These are phyloP conservation scores for Ischnus inquisitorius DNA, from an alignment of 2,888 invertebrate species.

Conservation along the genomic window DNA sequence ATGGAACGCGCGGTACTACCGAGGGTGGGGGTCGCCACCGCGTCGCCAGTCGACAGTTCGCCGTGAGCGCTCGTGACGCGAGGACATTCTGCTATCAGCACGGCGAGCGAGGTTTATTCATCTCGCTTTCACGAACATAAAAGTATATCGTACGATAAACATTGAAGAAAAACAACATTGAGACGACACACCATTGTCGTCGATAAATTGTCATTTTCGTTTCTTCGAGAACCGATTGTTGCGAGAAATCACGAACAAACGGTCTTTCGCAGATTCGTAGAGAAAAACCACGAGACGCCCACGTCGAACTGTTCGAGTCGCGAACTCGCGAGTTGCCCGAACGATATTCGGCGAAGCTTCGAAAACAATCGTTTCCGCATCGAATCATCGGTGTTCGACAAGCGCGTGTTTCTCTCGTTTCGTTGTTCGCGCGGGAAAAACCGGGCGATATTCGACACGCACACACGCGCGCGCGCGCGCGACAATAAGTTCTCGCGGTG, in stretches of 20 bases:
- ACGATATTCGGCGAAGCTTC: background rate
- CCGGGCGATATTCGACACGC: background rate
- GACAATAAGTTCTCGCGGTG: too few species aligned
- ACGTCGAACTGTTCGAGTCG: background rate
- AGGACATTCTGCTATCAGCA: slow-evolving; percentile 87
- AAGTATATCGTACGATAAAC: background rate
- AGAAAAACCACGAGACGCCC: background rate
- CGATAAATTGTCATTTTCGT: background rate
- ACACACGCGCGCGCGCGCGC: too few species aligned
- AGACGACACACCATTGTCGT: background rate
- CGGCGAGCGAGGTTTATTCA: slow-evolving; percentile 55
- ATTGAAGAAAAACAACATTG: background rate
- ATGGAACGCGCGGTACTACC: slow-evolving; percentile 68
- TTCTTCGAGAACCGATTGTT: background rate
- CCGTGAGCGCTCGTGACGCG: slow-evolving; percentile 93
- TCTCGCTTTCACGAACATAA: slow-evolving; percentile 13
- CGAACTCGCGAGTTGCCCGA: background rate
- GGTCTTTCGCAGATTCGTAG: background rate
- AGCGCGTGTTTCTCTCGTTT: background rate
- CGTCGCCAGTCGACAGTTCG: slow-evolving; percentile 88
- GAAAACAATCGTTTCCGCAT: background rate
- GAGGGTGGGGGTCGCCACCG: slow-evolving; percentile 82
- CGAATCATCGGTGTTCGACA: background rate
- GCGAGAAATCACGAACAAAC: background rate
- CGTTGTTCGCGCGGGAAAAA: background rate